Evolutionary conservation across 2,113 vertebrate species (phyloP).

Genomic region (Eurypyga helias): DNA sequence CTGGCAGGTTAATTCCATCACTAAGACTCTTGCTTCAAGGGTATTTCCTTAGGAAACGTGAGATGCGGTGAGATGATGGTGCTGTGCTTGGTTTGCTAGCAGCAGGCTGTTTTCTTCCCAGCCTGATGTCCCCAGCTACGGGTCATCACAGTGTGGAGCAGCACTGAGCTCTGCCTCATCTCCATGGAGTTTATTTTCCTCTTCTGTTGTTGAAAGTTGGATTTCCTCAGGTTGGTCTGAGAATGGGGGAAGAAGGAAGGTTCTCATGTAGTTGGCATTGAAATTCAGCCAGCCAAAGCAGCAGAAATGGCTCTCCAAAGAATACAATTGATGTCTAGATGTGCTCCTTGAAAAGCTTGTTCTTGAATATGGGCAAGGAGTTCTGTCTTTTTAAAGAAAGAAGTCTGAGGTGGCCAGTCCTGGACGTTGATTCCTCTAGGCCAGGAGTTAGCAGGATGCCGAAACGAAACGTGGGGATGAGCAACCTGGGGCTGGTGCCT

Average conservation of each 20-base stretch:
- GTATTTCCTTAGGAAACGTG: not conserved
- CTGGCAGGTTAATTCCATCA: not conserved
- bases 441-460: not conserved
- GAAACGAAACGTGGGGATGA: rapidly evolving
- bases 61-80: rapidly evolving
- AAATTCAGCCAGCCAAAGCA: not conserved
- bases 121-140: not conserved
- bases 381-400: not conserved
- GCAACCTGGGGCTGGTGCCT: not conserved
- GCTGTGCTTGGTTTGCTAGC: not conserved
- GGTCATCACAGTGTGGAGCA: not conserved
- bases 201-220: not conserved
- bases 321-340: not conserved
- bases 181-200: not conserved
- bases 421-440: not conserved
- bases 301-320: not conserved
- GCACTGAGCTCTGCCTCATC: not conserved
- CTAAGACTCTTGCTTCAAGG: not conserved
- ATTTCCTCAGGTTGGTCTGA: not conserved
- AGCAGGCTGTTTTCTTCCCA: not conserved
- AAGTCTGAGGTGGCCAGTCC: not conserved
- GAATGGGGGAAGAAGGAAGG: not conserved
- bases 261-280: not conserved
- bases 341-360: not conserved
- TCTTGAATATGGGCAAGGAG: not conserved